Evolutionary conservation across 2,888 invertebrate genomes (phyloP).

Genomic region (Meteorus colon): DNA sequence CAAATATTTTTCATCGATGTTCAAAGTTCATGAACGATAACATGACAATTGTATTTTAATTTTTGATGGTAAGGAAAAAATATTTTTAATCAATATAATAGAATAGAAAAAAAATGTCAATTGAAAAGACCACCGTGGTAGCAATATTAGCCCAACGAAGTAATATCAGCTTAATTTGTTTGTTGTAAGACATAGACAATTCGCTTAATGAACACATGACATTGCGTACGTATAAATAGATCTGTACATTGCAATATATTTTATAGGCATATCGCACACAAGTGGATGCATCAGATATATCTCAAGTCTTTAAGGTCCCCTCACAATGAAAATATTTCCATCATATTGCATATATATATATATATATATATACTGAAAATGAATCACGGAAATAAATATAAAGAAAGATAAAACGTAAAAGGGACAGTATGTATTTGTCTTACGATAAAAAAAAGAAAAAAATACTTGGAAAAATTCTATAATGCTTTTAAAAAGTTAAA

Average conservation of each 20-base stretch:
- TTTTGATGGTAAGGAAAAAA: neutral
- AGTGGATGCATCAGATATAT: constrained; percentile 17
- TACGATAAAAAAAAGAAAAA: neutral
- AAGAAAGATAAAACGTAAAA: neutral
- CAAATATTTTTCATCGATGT: too few species aligned
- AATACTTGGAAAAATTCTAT: neutral
- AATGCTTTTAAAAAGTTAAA: neutral
- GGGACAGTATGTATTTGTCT: constrained; percentile 18
- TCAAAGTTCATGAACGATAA: too few species aligned
- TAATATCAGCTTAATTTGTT: constrained; percentile 59
- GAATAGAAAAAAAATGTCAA: neutral
- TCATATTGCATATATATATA: too few species aligned
- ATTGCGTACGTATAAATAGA: constrained; percentile 42
- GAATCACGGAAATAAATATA: neutral
- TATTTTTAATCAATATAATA: neutral
- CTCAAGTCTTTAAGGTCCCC: constrained; percentile 32
- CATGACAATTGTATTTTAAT: too few species aligned
- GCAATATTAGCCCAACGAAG: constrained; percentile 6
- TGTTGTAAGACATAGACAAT: constrained; percentile 52
- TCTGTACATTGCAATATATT: neutral
- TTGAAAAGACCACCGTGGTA: constrained; percentile 37
- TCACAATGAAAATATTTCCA: constrained; percentile 21
- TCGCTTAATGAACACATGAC: constrained; percentile 44
- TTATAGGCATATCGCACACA: neutral
- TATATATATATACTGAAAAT: neutral